Evolutionary conservation across 2,888 invertebrate genomes (phyloP), one percentile per base, ranked within the genome.

Genomic region (Atrina japonica): DNA sequence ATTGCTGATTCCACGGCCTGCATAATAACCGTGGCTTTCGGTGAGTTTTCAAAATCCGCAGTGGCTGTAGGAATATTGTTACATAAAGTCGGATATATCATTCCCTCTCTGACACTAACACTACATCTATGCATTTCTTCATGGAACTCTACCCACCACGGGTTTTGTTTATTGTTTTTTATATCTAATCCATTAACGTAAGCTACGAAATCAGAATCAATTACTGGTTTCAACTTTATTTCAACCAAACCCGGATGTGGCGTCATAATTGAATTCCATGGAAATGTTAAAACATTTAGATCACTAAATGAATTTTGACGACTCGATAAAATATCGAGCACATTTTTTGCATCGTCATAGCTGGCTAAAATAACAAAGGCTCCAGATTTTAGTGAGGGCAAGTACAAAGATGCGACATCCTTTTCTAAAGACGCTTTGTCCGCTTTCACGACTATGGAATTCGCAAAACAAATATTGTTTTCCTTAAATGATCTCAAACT

Each of bases 1-100:
- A 84, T 60, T 3, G 77, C 58, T 3, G 80, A 60, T 53, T 86
- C 85, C 1, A 84, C 82, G 0, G 78, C 67, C 29, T 67, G 52
- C 6, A 83, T 81, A 11, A 83, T 16, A 79, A 65, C n/a, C 3
- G 47, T 45, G 21, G 29, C 9, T 11, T 49, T 18, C 11, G 49
- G 18, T 18, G 41, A 23, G 11, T 35, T 43, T 9, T 66, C 21
- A 21, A 64, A 61, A 14, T 53, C 30, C 23, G 47, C 65, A 11
- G 66, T 40, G 1, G 60, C 30, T 11, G 60, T 68, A 23, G 45
- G n/a, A 45, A 25, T 16, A 14, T 47, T 25, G 11, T 47, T 16
- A 45, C 64, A 67, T 5, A 23, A 11, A 23, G 41, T 41, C 23
- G 65, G 41, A 18, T 63, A 52, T 47, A 66, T n/a, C 29, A 50